phyloP scores from a whole-genome alignment of 2,113 vertebrate species.

The Mesitornis unicolor region DNA sequence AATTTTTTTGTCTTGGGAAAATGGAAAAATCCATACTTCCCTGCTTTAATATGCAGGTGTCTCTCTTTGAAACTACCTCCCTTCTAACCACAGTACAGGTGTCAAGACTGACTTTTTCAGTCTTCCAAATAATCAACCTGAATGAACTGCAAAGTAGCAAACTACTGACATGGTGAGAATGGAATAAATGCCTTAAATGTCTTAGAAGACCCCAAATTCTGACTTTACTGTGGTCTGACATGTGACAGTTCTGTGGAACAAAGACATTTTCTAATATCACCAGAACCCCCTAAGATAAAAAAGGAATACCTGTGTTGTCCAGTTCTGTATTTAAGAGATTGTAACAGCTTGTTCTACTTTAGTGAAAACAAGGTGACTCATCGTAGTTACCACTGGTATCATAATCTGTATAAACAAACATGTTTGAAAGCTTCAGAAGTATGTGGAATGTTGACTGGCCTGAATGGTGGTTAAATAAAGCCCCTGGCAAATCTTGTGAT shows the following conservation, averaged over 20 bases:
- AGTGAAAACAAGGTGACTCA: constrained; percentile 34
- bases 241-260: not conserved
- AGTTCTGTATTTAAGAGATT: not conserved
- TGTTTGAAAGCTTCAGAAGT: constrained; percentile 44
- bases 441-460: constrained; percentile 51
- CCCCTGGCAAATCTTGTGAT: constrained; percentile 58
- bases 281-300: not conserved
- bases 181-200: not conserved
- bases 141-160: not conserved
- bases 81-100: not conserved
- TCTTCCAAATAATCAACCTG: not conserved
- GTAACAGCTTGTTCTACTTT: constrained; percentile 12
- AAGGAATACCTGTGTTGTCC: not conserved
- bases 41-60: not conserved
- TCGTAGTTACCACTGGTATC: constrained; percentile 23
- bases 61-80: not conserved
- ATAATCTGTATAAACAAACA: constrained; percentile 58
- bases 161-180: not conserved
- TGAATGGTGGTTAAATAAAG: constrained; percentile 53
- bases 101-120: not conserved
- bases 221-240: not conserved
- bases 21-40: not conserved
- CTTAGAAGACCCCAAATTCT: not conserved
- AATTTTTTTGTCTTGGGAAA: not conserved
- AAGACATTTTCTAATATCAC: not conserved